Evolutionary conservation across 2,113 vertebrate species (phyloP).

Genomic region (Neotoma lepida): DNA sequence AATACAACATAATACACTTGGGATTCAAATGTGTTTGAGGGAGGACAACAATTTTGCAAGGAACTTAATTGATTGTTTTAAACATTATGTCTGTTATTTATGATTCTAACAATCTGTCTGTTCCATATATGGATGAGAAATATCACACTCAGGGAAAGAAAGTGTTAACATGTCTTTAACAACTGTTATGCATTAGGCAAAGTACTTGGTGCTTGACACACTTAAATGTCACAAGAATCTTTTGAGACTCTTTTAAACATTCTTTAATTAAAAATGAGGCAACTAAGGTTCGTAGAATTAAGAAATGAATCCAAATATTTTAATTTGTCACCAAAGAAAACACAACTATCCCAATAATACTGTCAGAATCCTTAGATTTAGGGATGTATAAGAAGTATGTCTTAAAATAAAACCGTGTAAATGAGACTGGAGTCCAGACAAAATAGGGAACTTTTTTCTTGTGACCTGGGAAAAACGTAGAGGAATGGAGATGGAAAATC

Average conservation of each 20-base stretch:
- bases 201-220: conserved; percentile 22
- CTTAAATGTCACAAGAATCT: background rate
- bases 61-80: conserved; percentile 30
- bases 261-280: conserved; percentile 26
- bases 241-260: conserved; percentile 3
- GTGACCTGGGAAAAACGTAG: conserved; percentile 33
- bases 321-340: conserved; percentile 9
- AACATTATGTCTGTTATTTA: conserved; percentile 14
- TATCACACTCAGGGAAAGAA: background rate
- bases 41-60: background rate
- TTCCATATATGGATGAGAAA: background rate
- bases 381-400: background rate
- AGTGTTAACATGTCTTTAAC: conserved; percentile 40
- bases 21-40: background rate
- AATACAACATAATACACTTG: background rate
- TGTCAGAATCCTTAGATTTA: conserved; percentile 13
- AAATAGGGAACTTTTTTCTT: conserved; percentile 19
- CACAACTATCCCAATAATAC: background rate
- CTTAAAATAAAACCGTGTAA: conserved; percentile 1
- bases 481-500: conserved; percentile 64
- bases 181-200: conserved; percentile 18
- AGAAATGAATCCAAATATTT: conserved; percentile 37
- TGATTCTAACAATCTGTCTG: conserved; percentile 9
- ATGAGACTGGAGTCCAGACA: background rate
- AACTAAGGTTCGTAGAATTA: conserved; percentile 2